Evolutionary conservation across 1,140 invertebrate species (phyloP).

Genomic region (Drosophila equinoxialis): DNA sequence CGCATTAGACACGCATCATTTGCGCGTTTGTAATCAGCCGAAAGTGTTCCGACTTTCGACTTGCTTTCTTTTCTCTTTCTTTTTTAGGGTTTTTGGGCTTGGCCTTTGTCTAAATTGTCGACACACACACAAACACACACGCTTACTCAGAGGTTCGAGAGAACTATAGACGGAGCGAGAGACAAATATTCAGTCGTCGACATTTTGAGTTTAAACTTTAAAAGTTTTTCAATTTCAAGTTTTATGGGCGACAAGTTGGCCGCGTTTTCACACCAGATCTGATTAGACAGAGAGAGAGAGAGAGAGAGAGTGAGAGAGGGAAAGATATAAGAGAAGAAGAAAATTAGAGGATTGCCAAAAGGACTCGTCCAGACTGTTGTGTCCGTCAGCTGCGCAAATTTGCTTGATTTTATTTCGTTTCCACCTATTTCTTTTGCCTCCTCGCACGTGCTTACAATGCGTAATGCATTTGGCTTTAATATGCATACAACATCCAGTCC

Average conservation of each 20-base stretch:
- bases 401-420: slow-evolving; percentile 62
- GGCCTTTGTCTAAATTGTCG: slow-evolving; percentile 61
- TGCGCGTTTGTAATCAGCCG: slow-evolving; percentile 79
- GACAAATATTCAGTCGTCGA: slow-evolving; percentile 32
- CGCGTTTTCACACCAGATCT: slow-evolving; percentile 36
- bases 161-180: not conserved
- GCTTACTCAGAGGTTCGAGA: not conserved
- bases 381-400: slow-evolving; percentile 51
- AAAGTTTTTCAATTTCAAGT: slow-evolving; percentile 81
- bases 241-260: slow-evolving; percentile 74
- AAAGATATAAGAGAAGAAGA: not conserved
- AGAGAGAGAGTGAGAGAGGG: not conserved
- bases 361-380: slow-evolving; percentile 17
- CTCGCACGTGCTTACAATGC: slow-evolving; percentile 65
- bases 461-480: slow-evolving; percentile 52
- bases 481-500: slow-evolving; percentile 19
- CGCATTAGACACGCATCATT: slow-evolving; percentile 81
- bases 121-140: slow-evolving; percentile 9
- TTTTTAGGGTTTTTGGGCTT: slow-evolving; percentile 10
- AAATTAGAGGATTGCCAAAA: not conserved
- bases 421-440: slow-evolving; percentile 46
- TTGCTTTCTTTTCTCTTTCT: slow-evolving; percentile 14
- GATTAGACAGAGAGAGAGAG: not conserved
- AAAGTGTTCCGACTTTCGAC: slow-evolving; percentile 71
- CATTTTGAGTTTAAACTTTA: slow-evolving; percentile 68